Conservation (phyloP, 2,797 vertebrate species). For the Microctenopoma steveboyesi region DNA sequence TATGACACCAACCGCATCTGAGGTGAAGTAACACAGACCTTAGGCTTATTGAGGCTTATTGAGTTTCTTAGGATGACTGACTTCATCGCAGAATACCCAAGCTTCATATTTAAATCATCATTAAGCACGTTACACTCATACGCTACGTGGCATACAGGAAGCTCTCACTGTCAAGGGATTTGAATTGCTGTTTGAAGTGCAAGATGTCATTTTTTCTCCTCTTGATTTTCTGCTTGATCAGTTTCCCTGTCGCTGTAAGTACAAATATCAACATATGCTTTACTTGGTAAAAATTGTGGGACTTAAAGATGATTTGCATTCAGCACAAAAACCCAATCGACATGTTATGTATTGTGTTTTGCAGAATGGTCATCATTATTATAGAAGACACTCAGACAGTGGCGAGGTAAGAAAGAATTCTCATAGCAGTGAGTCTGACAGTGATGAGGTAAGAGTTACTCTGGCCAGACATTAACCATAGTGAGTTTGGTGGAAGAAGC, state of each 20-base stretch:
- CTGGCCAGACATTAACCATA: neutral
- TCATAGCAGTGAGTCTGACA: constrained; percentile 67
- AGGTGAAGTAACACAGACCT: constrained; percentile 60
- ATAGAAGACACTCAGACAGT: constrained; percentile 47
- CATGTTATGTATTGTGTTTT: constrained; percentile 8
- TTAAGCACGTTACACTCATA: constrained; percentile 2
- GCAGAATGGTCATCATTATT: constrained; percentile 48
- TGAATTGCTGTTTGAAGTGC: neutral
- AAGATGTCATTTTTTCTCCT: constrained; percentile 57
- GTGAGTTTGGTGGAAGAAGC: neutral
- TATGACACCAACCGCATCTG: constrained; percentile 46
- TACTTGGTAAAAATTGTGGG: neutral
- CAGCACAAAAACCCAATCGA: neutral
- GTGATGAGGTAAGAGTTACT: constrained; percentile 67
- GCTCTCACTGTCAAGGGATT: constrained; percentile 17
- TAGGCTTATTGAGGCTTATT: no score
- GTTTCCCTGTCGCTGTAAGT: constrained; percentile 58
- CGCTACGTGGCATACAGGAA: neutral
- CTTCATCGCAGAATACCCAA: constrained; percentile 17
- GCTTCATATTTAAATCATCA: constrained; percentile 26
- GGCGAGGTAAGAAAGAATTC: constrained; percentile 47
- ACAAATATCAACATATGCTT: neutral
- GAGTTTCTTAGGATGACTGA: constrained; percentile 24
- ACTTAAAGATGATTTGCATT: neutral
- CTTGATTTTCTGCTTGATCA: constrained; percentile 40